Evolutionary conservation across 2,888 invertebrate genomes (phyloP), one percentile per base, ranked within the genome.

Genomic region (Pantelozetes paolii): DNA sequence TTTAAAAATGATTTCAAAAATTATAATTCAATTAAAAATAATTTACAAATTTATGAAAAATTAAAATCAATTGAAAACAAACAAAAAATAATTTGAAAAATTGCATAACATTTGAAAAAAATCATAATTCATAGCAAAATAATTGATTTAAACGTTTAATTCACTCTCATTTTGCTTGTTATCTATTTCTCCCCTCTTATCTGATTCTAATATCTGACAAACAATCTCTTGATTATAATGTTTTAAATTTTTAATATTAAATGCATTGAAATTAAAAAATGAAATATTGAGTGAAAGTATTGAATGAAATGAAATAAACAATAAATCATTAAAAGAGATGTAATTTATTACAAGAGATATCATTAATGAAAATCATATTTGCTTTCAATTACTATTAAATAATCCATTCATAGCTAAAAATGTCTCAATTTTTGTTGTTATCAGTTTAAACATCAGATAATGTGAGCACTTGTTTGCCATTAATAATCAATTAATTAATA

Each of bases 361-460:
- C 20, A 54, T 26, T 23, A 54, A 26, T 54, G 1, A 23, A 9
- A 50, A 50, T 36, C 36, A 8, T 36, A 11, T 36, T 11, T 36
- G 36, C 36, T 8, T 11, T 36, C 36, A 11, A 8, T 11, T 36
- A 8, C 5, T 36, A 36, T 36, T 8, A 36, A 8, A 36, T 36
- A 5, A 36, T 36, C 11, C 36, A 36, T 36, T 36, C 36, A 5
- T 11, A 3, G 23, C 13, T 45, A 50, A 50, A 23, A 62, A 62
- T 62, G 62, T 62, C 62, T 62, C 32, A 30, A 11, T 62, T 62
- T 8, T 62, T 5, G 2, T 5, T 36, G 6, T 54, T 62, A 62
- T 62, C 62, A 18, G 13, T 62, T 28, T 11, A 32, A 6, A 18
- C 11, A 62, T 62, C 62, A 62, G 62, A 62, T 62, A 62, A 62